Evolutionary conservation across 1,140 invertebrate genomes (phyloP), one percentile per base, ranked within the genome.

Genomic region (Heliconius himera): DNA sequence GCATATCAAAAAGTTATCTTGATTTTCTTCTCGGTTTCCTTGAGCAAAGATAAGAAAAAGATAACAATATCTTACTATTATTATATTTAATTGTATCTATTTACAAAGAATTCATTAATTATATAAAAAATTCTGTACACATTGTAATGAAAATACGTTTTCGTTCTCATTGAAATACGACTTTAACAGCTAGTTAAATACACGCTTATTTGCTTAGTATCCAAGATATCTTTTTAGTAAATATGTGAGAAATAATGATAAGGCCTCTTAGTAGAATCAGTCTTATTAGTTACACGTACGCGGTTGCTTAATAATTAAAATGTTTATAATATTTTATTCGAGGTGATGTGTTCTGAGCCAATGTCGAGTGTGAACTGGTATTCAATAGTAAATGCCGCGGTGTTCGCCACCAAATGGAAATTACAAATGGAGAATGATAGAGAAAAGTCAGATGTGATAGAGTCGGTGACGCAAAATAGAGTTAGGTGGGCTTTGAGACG

Each of bases 401-500:
- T 78, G 26, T 56, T 51, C 1, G 73, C 73, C 1, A n/a, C 49
- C 26, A 81, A 78, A 81, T 81, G 76, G 80, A 81, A 78, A 20
- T 36, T 49, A 9, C 76, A 71, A 38, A 81, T 78, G 80, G 70
- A 76, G 66, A 73, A 70, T 46, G 80, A 79, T 51, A 70, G 20
- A 54, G 70, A 73, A 29, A 60, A 20, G 20, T 73, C n/a, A 70
- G 77, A 73, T 36, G 76, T 74, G 77, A 79, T 82, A 70, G 74
- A 76, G 71, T 76, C 60, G 3, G 20, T 76, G 26, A 26, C 72
- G 0, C 38, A 60, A 13, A 60, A 51, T 13, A 81, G 49, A 29
- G 41, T 78, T 5, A 76, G 49, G 56, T 93, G 88, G 87, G 79
- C 82, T 26, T 73, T 91, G 9, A 84, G 92, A 41, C 79, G 91